Conservation (phyloP, 2,888 invertebrate genomes). For the Chymomyza procnemis region DNA sequence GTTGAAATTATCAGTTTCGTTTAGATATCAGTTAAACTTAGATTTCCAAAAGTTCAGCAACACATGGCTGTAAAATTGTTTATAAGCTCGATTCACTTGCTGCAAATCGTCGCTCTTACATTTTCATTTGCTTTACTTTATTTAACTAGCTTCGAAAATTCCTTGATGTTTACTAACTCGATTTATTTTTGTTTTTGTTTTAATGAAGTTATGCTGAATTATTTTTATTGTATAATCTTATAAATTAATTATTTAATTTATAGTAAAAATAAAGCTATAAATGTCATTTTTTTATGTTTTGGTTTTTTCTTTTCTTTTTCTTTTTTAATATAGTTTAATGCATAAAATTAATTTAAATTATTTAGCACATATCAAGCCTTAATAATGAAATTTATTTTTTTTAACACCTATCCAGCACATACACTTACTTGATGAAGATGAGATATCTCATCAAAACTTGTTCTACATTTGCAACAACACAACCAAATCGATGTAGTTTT, state of each 20-base stretch:
- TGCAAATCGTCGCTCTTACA: constrained; percentile 53
- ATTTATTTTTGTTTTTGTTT: constrained; percentile 13
- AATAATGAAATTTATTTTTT: not conserved
- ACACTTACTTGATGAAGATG: constrained; percentile 31
- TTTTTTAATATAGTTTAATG: constrained; percentile 38
- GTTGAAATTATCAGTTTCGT: constrained; percentile 62
- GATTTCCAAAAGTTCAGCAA: constrained; percentile 36
- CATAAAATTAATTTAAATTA: constrained; percentile 50
- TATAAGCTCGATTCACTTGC: constrained; percentile 67
- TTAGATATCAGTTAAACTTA: constrained; percentile 15
- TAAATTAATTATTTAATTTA: constrained; percentile 66
- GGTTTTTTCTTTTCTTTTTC: constrained; percentile 17
- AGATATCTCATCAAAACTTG: constrained; percentile 29
- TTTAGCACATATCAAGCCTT: constrained; percentile 32
- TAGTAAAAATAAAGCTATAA: constrained; percentile 70
- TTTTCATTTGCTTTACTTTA: constrained; percentile 2
- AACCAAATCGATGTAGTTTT: constrained; percentile 77
- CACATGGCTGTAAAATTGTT: constrained; percentile 57
- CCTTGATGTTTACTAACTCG: constrained; percentile 7
- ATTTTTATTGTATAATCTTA: constrained; percentile 61
- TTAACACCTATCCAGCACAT: constrained; percentile 2
- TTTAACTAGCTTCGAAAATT: constrained; percentile 37
- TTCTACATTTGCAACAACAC: constrained; percentile 71
- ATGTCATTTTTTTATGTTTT: constrained; percentile 35
- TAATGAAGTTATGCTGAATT: constrained; percentile 58